Evolutionary conservation across 2,113 vertebrate species (phyloP).

Genomic region (Cettia cetti): DNA sequence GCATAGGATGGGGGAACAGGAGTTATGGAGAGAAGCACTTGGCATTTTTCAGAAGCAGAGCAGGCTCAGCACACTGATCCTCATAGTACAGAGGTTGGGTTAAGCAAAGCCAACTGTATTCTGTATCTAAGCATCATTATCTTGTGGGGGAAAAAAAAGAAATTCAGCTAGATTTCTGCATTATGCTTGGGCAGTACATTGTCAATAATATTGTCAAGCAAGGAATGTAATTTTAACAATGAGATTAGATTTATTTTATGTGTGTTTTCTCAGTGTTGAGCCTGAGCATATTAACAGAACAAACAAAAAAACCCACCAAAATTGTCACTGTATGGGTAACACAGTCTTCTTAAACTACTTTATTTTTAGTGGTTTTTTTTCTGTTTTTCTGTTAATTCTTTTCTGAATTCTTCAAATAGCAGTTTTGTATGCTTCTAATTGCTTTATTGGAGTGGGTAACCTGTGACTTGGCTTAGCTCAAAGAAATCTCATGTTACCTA

Average conservation of each 20-base stretch:
- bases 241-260: neutral
- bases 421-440: neutral
- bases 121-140: neutral
- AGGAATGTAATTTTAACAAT: neutral
- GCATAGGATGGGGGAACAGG: neutral
- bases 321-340: neutral
- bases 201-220: neutral
- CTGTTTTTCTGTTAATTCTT: neutral
- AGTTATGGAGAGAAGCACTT: neutral
- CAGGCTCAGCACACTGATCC: neutral
- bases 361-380: neutral
- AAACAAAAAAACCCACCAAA: fast-evolving
- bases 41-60: neutral
- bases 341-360: neutral
- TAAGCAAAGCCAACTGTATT: neutral
- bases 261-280: neutral
- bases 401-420: neutral
- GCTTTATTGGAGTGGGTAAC: neutral
- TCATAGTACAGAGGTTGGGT: neutral
- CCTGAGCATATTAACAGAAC: neutral
- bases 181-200: neutral
- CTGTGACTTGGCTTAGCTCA: neutral
- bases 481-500: neutral
- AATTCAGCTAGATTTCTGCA: neutral
- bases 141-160: neutral